Evolutionary conservation across 92 coral and sea anemone species (phyloP).

Genomic region (Blastomussa wellsi): DNA sequence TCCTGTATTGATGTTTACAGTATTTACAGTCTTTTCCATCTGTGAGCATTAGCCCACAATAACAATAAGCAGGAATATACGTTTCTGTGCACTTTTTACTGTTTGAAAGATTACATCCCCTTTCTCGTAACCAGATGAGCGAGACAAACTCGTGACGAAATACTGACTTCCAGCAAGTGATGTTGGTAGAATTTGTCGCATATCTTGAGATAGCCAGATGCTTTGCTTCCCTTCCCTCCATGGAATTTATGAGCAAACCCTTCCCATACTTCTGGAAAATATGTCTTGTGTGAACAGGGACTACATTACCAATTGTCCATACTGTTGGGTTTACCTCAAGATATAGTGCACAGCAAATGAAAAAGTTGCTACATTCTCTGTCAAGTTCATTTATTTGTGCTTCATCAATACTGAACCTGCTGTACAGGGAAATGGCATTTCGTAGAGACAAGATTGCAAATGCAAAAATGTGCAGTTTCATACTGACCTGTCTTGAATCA

Average conservation of each 20-base stretch:
- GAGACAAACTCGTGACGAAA: slow-evolving; percentile 51
- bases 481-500: too few relatives aligned
- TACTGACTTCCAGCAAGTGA: slow-evolving; percentile 43
- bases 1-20: slow-evolving; percentile 52
- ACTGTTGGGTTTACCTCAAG: slow-evolving; percentile 52
- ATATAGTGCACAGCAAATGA: slow-evolving; percentile 43
- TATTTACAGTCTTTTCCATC: slow-evolving; percentile 33
- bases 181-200: slow-evolving; percentile 46
- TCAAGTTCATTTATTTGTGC: slow-evolving; percentile 39
- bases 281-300: slow-evolving; percentile 44
- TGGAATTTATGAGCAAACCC: slow-evolving; percentile 46
- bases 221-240: slow-evolving; percentile 58
- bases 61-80: slow-evolving; percentile 52
- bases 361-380: slow-evolving; percentile 42
- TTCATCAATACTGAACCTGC: slow-evolving; percentile 43
- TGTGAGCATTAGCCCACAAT: slow-evolving; percentile 46
- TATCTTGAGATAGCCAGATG: slow-evolving; percentile 50
- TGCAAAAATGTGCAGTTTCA: too few relatives aligned
- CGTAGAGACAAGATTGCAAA: slow-evolving; percentile 36
- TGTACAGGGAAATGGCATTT: slow-evolving; percentile 51
- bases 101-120: slow-evolving; percentile 47
- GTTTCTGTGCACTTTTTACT: slow-evolving; percentile 33
- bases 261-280: slow-evolving; percentile 49
- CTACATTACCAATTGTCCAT: slow-evolving; percentile 49
- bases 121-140: slow-evolving; percentile 47